Percentiles rank a stretch among this genome's conserved stretches.
These are phyloP conservation scores for Caenorhabditis sp. DNA, from an alignment of 2,888 invertebrate species.

Conservation along the genomic window DNA sequence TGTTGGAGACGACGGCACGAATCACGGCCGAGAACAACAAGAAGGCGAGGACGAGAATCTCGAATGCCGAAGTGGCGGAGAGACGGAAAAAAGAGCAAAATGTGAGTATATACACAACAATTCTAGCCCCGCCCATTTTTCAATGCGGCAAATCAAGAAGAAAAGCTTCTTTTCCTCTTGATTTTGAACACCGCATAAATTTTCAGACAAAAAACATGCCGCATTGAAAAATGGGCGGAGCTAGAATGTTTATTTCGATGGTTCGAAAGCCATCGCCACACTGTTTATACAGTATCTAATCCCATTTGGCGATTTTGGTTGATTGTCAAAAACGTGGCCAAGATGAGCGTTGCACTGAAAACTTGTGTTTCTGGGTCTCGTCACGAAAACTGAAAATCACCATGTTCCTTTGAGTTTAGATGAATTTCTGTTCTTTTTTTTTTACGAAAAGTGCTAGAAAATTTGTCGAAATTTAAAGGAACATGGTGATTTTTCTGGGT, in stretches of 20 bases:
- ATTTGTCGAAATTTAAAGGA: too few species aligned
- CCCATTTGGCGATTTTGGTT: conserved; percentile 88
- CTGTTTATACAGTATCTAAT: conserved; percentile 93
- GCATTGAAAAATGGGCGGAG: background rate
- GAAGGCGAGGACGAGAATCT: background rate
- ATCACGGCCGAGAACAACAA: background rate
- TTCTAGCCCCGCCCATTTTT: too few species aligned
- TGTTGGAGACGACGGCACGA: background rate
- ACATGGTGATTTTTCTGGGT: too few species aligned
- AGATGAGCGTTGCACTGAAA: conserved; percentile 80
- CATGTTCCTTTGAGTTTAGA: too few species aligned
- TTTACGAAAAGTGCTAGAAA: too few species aligned
- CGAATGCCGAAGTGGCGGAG: background rate
- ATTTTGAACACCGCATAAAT: too few species aligned
- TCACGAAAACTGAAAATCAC: too few species aligned
- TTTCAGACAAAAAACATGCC: too few species aligned
- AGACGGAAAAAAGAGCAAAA: background rate
- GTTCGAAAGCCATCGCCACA: conserved; percentile 13
- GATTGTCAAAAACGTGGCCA: conserved; percentile 96
- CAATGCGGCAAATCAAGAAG: too few species aligned
- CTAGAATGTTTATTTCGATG: background rate
- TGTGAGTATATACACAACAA: background rate
- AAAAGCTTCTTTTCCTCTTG: too few species aligned
- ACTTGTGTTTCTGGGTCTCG: too few species aligned
- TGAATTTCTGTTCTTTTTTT: too few species aligned